Evolutionary conservation across 2,888 invertebrate genomes (phyloP).

Genomic region (Oligia latruncula): DNA sequence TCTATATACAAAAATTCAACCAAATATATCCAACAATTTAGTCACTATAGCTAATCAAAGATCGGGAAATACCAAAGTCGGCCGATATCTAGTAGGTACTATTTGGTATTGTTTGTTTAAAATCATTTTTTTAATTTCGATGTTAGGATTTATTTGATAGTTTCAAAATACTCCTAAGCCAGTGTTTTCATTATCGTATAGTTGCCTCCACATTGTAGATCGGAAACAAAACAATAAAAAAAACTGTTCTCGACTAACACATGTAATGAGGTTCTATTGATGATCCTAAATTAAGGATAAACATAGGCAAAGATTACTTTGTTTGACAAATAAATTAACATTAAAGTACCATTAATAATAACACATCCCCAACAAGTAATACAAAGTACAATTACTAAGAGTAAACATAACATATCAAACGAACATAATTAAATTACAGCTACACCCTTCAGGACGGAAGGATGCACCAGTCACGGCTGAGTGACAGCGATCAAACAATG

Average conservation of each 20-base stretch:
- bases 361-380: neutral
- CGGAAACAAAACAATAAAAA: neutral
- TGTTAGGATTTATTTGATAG: too few relatives aligned
- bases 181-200: too few relatives aligned
- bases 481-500: constrained; percentile 56
- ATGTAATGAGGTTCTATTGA: neutral
- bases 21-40: too few relatives aligned
- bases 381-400: constrained; percentile 16
- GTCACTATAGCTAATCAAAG: too few relatives aligned
- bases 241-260: too few relatives aligned
- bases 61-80: too few relatives aligned
- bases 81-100: too few relatives aligned
- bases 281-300: neutral
- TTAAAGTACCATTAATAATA: neutral
- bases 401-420: constrained; percentile 23
- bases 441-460: constrained; percentile 60
- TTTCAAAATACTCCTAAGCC: too few relatives aligned
- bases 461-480: constrained; percentile 52
- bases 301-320: neutral
- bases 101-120: too few relatives aligned
- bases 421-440: constrained; percentile 53
- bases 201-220: neutral
- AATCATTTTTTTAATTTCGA: too few relatives aligned
- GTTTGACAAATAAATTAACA: neutral
- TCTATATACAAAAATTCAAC: too few relatives aligned